These are phyloP conservation scores for Linyphia triangularis DNA, from an alignment of 2,888 invertebrate genomes.

Conservation along the genomic window DNA sequence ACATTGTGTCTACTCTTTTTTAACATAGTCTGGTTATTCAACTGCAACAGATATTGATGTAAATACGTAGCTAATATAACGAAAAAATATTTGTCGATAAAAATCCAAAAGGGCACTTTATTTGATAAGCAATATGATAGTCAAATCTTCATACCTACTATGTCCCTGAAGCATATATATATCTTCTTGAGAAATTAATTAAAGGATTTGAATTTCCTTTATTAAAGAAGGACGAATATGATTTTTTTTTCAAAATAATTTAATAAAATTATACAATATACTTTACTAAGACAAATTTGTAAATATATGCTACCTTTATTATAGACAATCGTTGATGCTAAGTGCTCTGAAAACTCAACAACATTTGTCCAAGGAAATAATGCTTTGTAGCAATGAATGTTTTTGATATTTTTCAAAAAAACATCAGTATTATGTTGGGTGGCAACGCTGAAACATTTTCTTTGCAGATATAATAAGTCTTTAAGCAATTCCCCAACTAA, in stretches of 20 bases:
- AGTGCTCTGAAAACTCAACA: conserved; percentile 25
- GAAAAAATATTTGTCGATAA: no score
- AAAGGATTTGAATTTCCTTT: no score
- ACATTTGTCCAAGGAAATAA: conserved; percentile 44
- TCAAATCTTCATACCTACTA: no score
- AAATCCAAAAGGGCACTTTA: no score
- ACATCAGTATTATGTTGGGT: background rate
- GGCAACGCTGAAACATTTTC: background rate
- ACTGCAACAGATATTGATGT: no score
- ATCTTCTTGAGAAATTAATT: no score
- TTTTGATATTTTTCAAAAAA: background rate
- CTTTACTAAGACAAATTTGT: background rate
- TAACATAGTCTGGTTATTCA: no score
- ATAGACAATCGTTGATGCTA: conserved; percentile 37
- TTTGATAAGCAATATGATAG: no score
- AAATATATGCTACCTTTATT: conserved; percentile 31
- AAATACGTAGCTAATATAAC: no score
- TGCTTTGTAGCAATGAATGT: conserved; percentile 31
- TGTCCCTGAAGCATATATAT: no score
- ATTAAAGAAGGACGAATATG: background rate
- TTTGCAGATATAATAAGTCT: background rate
- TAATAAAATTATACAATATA: background rate
- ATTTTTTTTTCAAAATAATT: background rate
- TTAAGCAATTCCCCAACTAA: background rate
- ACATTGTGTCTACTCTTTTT: no score